Conservation (phyloP, 2,797 vertebrate genomes). For the Anas capensis region DNA sequence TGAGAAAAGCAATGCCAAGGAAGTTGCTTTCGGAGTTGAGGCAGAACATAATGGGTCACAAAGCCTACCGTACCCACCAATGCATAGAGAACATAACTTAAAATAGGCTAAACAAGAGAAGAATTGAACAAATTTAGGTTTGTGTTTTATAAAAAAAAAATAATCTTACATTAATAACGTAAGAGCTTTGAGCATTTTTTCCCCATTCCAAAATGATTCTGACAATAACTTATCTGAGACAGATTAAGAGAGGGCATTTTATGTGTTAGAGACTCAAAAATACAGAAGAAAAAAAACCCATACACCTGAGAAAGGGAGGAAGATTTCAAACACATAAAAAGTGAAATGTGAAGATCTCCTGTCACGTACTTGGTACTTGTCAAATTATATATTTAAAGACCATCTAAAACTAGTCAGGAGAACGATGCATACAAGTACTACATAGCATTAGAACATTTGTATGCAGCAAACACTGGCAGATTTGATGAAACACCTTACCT, state of each 20-base stretch:
- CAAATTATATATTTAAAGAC: not conserved
- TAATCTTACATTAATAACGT: not conserved
- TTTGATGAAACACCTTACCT: slow-evolving; percentile 82
- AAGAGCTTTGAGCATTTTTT: not conserved
- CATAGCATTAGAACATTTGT: not conserved
- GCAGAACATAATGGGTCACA: slow-evolving; percentile 95
- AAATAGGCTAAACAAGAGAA: slow-evolving; percentile 86
- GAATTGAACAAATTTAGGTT: not conserved
- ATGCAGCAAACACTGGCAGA: not conserved
- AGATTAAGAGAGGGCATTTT: not conserved
- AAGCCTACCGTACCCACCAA: slow-evolving; percentile 91
- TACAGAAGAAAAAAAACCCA: not conserved
- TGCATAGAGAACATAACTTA: slow-evolving; percentile 94
- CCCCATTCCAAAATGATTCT: not conserved
- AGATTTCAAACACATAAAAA: not conserved
- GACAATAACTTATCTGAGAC: not conserved
- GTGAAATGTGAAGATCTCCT: not conserved
- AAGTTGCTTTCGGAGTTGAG: slow-evolving; percentile 96
- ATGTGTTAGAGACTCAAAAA: not conserved
- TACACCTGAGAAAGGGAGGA: not conserved
- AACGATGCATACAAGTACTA: rapidly evolving
- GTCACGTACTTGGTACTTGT: not conserved
- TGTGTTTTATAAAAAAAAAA: not conserved
- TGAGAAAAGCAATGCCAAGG: slow-evolving; percentile 99
- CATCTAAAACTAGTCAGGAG: not conserved